Percentiles rank a stretch among this genome's conserved stretches.
Conservation (phyloP, 2,113 vertebrate genomes). For the Paradisaea rubra region DNA sequence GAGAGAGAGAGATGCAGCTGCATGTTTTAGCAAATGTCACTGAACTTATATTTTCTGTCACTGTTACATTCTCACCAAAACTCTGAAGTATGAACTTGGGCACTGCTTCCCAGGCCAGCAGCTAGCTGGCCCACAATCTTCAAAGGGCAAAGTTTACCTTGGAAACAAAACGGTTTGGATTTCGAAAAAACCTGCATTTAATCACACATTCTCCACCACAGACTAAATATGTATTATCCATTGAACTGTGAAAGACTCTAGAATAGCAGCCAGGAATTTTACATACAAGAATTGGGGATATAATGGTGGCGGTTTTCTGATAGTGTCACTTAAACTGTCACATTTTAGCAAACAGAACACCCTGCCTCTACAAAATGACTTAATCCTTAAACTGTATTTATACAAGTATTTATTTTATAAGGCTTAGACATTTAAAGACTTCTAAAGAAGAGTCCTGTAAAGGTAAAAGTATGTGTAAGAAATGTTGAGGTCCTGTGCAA, state of each 20-base stretch:
- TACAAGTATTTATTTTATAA: constrained; percentile 72
- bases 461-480: constrained; percentile 62
- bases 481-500: constrained; percentile 69
- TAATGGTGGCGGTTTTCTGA: constrained; percentile 64
- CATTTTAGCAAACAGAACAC: constrained; percentile 56
- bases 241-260: constrained; percentile 63
- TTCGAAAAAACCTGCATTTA: not conserved
- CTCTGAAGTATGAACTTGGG: constrained; percentile 22
- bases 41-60: constrained; percentile 5
- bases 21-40: constrained; percentile 15
- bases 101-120: constrained; percentile 35
- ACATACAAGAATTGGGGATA: constrained; percentile 61
- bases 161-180: constrained; percentile 50
- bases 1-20: not conserved
- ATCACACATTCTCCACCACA: constrained; percentile 57
- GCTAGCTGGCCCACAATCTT: not conserved
- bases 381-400: constrained; percentile 67
- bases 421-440: constrained; percentile 72
- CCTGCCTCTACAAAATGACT: constrained; percentile 61
- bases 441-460: constrained; percentile 63
- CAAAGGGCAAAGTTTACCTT: constrained; percentile 47
- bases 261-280: constrained; percentile 66
- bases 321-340: constrained; percentile 63
- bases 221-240: constrained; percentile 63
- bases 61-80: constrained; percentile 1